Base-by-base conservation (phyloP, 2,888 invertebrate species). In the Spodoptera exigua region DNA sequence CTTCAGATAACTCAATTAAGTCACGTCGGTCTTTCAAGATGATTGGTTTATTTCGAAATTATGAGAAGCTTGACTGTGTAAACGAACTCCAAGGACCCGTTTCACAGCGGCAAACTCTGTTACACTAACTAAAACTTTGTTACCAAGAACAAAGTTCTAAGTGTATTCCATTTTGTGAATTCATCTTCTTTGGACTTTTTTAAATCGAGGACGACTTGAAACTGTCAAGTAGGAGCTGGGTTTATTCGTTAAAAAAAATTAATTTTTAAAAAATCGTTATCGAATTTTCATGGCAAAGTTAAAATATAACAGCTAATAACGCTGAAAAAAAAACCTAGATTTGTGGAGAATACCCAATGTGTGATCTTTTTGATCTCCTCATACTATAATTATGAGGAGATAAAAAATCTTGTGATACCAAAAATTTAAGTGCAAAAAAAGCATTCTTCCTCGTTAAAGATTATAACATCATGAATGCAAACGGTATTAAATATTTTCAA, bases 151-250 rank as follows among this genome's bases (percentile, higher is more conserved):
- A 65, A 72, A 74, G 43, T 72, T 65, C 27, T 55, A 55, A 70
- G 55, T 59, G 69, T 73, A 69, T 75, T 76, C 58, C 61, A 59
- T 76, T 74, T 64, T 74, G 58, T 39, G 61, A 76, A 74, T 74
- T 74, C 68, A 71, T 68, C 59, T 55, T 68, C 60, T 63, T 63
- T 53, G 34, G 45, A 60, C 37, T 69, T 70, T 63, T 40, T 40
- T 72, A 70, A 70, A 60, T 70, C 37, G 45, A 47, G 59, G 41
- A 63, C 18, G 52, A 49, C 45, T 69, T 45, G 16, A 61, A 70
- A 67, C 61, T 61, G 61, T 54, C 46, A 53, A 47, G 49, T 44
- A 44, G 13, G 34, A 60, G 34, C 35, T 0, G 48, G 43, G 35
- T 52, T 61, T 39, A 14, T 32, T 36, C n/a, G 10, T 3, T 16